Percentiles rank a stretch among this genome's conserved stretches.
Evolutionary conservation across 2,797 vertebrate species (phyloP).

Genomic region (Tympanoctomys barrerae): DNA sequence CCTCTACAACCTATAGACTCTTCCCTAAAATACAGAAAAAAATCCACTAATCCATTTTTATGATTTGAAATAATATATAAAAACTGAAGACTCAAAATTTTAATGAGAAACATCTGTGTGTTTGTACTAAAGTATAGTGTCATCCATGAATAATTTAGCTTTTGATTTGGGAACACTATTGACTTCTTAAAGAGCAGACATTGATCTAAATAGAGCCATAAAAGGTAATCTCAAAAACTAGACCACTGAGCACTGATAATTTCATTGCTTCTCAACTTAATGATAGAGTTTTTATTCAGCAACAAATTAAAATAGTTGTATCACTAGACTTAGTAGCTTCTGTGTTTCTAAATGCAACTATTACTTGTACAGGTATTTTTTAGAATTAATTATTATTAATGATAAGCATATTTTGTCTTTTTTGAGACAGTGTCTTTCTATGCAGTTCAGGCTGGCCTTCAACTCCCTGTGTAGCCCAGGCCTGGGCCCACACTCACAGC

Average conservation of each 20-base stretch:
- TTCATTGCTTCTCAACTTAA: neutral
- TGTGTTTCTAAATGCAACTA: neutral
- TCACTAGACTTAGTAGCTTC: neutral
- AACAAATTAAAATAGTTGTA: neutral
- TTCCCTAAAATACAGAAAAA: too few relatives aligned
- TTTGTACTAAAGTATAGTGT: neutral
- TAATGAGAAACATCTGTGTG: constrained; percentile 37
- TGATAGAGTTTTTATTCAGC: constrained; percentile 45
- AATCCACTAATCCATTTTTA: neutral
- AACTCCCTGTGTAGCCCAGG: too few relatives aligned
- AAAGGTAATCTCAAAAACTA: neutral
- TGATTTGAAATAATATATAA: neutral
- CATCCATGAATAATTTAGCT: constrained; percentile 13
- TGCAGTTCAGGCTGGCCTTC: too few relatives aligned
- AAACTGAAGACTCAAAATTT: constrained; percentile 2
- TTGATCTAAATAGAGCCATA: constrained; percentile 29
- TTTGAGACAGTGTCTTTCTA: too few relatives aligned
- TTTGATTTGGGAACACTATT: constrained; percentile 14
- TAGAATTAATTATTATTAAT: too few relatives aligned
- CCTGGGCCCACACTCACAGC: too few relatives aligned
- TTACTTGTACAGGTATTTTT: neutral
- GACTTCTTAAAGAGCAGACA: neutral
- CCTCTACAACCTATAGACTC: too few relatives aligned
- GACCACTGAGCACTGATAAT: neutral
- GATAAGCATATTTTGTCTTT: too few relatives aligned